Base-by-base conservation (phyloP, 2,888 invertebrate species). In the Andrena praecox region DNA sequence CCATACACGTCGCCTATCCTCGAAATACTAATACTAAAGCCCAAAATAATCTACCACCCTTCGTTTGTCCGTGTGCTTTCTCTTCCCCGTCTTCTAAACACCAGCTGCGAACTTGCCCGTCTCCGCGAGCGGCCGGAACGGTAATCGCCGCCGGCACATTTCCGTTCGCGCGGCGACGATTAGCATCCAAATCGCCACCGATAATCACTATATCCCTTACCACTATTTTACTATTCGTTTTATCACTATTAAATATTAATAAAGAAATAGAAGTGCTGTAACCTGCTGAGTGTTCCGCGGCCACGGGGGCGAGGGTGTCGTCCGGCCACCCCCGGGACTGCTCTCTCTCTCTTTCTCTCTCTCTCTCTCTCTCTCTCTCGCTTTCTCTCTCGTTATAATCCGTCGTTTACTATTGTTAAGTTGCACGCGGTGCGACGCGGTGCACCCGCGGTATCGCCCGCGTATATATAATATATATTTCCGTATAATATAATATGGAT, bases 21-120 rank as follows among this genome's bases (percentile, higher is more conserved):
- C 85, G 87, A 87, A 86, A 87, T 69, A 82, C 87, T 92, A 92
- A 93, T 92, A 93, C 92, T 92, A 93, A 93, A 93, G 91, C 93
- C 93, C 92, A 93, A 93, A 92, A 91, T 91, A 88, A 91, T 90
- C 76, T 83, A 84, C 81, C 70, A 72, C 70, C 74, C 31, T 74
- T 82, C 67, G 31, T 67, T 31, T 31, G 29, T 50, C 50, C 59
- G 50, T n/a, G 20, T 24, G 16, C 64, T 64, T 72, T 59, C 56
- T 70, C 71, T 63, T 62, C 66, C 66, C 27, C 68, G 71, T 54
- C 29, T 54, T 12, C 16, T 42, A 42, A 42, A 42, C 42, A 31
- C 64, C 59, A 63, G 33, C 56, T 70, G 33, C 75, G 69, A 50
- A 70, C 71, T 62, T 76, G 71, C 71, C 59, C 31, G 42, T 80